Evolutionary conservation across 1,140 invertebrate genomes (phyloP).

Genomic region (Carcinoscorpius rotundicauda): DNA sequence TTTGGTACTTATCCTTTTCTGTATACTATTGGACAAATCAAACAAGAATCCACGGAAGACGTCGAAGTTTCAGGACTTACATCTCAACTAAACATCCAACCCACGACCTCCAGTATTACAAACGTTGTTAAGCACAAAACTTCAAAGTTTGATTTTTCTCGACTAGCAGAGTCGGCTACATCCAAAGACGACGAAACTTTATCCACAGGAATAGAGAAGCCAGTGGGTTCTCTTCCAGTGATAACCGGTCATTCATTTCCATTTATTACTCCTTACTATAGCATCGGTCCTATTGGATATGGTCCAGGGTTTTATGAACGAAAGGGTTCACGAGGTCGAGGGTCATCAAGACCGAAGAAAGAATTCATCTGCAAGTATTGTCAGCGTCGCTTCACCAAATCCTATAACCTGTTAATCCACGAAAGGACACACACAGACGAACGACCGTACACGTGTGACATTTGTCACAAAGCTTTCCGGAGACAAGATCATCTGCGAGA

Average conservation of each 20-base stretch:
- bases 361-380: conserved; percentile 98
- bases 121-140: conserved; percentile 2
- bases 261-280: conserved; percentile 16
- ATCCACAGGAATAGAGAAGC: conserved; percentile 1
- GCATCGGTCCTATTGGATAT: conserved; percentile 12
- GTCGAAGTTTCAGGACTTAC: neutral
- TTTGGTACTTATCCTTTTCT: conserved; percentile 14
- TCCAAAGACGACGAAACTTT: conserved; percentile 8
- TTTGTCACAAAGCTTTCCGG: conserved; percentile 97
- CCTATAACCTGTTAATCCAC: conserved; percentile 94
- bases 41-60: neutral
- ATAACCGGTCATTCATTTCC: conserved; percentile 18
- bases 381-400: conserved; percentile 92
- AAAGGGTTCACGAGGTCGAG: conserved; percentile 13
- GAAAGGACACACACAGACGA: conserved; percentile 97
- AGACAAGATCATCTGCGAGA: conserved; percentile 90
- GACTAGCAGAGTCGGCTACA: conserved; percentile 27
- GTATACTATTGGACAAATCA: neutral
- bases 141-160: conserved; percentile 27
- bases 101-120: neutral
- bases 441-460: conserved; percentile 92
- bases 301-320: conserved; percentile 16
- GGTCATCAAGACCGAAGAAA: conserved; percentile 49
- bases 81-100: neutral
- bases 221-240: conserved; percentile 3